Base-by-base conservation (phyloP, 1,140 invertebrate genomes). In the Acromyrmex charruanus region DNA sequence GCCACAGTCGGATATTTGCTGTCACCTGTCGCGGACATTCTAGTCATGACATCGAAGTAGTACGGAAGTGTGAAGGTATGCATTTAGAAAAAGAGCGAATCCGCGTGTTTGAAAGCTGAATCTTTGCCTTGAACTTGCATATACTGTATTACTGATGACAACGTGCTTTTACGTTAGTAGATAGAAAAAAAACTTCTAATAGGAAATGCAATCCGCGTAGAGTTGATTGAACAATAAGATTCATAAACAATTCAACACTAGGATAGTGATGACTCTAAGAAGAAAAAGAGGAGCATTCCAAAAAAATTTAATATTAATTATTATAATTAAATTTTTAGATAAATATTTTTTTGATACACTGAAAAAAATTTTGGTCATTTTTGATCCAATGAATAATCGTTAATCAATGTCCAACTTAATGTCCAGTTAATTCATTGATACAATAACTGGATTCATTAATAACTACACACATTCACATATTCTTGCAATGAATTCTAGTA, bases 211-310 rank as follows among this genome's bases (percentile, higher is more conserved):
- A 25, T 59, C 35, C 3, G 14, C 12, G 14, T 25, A 25, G 3
- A 53, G 28, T 4, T 55, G 59, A 81, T 68, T 31, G 58, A 77
- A 74, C 18, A 89, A 82, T 65, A 77, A 66, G 58, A 82, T 86
- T 31, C 55, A 25, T 25, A 25, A 25, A 1, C 25, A 25, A 25
- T 25, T 25, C 25, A 25, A 25, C 1, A 25, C 1, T 25, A 25
- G 25, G 25, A 25, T 25, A 25, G 1, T 25, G 7, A 10, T 44
- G 10, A 10, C 39, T 44, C 2, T 44, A 44, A 44, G 10, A 44
- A 44, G 35, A 10, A 9, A 44, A 44, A 44, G 0, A 35, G 35
- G 35, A 12, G 14, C 49, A 51, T 14, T 51, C 31, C 31, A 51
- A 51, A 51, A 71, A 58, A 35, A 39, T 39, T 39, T 39, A 39